These are phyloP conservation scores for Calephelis perditalis DNA, from an alignment of 2,888 invertebrate species.

Conservation along the genomic window DNA sequence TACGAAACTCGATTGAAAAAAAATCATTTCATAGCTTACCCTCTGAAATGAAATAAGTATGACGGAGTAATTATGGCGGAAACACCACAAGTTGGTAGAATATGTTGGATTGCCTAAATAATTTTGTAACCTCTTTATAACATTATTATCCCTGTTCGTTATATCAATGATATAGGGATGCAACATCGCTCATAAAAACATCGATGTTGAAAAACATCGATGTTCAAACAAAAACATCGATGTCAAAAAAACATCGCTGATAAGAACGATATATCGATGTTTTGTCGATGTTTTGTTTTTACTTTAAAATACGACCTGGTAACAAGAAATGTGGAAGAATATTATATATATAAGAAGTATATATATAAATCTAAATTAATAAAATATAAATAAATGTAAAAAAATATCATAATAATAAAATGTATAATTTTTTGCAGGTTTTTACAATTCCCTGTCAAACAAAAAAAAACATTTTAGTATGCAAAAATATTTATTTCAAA, in stretches of 20 bases:
- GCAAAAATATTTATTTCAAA: neutral
- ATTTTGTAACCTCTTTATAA: no score
- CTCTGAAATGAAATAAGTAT: no score
- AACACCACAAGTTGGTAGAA: no score
- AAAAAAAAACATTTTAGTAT: neutral
- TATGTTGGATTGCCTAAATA: no score
- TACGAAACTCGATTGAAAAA: no score
- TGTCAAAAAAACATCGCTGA: neutral
- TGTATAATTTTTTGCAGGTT: constrained; percentile 1
- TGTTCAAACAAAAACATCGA: neutral
- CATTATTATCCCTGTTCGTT: no score
- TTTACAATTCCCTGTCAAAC: neutral
- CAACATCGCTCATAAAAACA: neutral
- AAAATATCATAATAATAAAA: neutral
- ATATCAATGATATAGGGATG: constrained; percentile 2
- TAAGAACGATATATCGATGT: constrained; percentile 3
- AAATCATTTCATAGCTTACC: no score
- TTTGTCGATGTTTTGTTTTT: constrained; percentile 1
- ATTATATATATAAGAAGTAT: neutral
- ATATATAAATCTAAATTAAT: neutral
- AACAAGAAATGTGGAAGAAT: neutral
- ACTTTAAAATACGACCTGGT: neutral
- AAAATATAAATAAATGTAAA: neutral
- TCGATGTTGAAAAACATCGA: neutral
- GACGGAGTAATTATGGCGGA: no score